These are phyloP conservation scores for Spermophilus dauricus DNA, from an alignment of 2,113 vertebrate genomes.

Conservation along the genomic window DNA sequence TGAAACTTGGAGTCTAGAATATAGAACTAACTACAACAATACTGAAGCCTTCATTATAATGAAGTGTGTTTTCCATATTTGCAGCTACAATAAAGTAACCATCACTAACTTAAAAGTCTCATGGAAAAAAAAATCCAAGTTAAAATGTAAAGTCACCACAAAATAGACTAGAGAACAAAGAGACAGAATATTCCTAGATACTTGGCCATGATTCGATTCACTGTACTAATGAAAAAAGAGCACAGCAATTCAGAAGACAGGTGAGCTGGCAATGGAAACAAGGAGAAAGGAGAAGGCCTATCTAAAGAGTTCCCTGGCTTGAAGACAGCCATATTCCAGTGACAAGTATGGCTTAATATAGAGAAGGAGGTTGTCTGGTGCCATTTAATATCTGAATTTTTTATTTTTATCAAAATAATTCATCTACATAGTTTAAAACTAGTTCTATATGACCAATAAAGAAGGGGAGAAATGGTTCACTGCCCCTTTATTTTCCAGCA, in stretches of 20 bases:
- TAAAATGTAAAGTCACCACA: background rate
- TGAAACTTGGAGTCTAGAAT: background rate
- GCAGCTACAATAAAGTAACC: background rate
- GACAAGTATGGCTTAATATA: background rate
- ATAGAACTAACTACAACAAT: background rate
- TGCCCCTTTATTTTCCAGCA: background rate
- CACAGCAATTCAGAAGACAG: background rate
- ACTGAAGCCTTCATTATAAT: background rate
- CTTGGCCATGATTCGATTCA: background rate
- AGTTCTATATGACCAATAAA: background rate
- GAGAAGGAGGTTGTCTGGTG: background rate
- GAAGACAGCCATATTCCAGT: background rate
- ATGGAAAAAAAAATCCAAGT: background rate
- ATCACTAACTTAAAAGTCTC: background rate
- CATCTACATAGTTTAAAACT: background rate
- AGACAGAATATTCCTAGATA: background rate
- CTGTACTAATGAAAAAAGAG: background rate
- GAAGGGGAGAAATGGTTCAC: background rate
- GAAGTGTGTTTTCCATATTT: background rate
- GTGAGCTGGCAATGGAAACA: background rate
- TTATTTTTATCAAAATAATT: slow-evolving; percentile 20
- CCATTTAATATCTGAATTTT: background rate
- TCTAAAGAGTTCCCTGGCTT: background rate
- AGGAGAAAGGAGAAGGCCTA: background rate
- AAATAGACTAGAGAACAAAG: background rate